Evolutionary conservation across 2,888 invertebrate genomes (phyloP), one percentile per base, ranked within the genome.

Genomic region (Dynastes tityus): DNA sequence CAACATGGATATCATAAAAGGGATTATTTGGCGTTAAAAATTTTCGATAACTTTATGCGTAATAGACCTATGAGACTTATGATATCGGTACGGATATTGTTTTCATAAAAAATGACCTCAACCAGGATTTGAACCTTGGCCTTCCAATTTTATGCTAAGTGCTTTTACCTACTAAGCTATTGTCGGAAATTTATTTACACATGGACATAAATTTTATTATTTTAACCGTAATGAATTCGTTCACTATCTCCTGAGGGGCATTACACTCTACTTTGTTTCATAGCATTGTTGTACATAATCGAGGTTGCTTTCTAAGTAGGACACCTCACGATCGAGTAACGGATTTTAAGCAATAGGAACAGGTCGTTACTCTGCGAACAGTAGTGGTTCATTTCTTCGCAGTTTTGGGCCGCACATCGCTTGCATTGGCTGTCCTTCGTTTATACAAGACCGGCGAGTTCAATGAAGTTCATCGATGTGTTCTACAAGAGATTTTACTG

Each of bases 341-440:
- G 83, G 83, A 80, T 80, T 76, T 58, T 29, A 49, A 37, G 53
- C 16, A 51, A 27, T 51, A 68, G 51, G 51, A 63, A 74, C 80
- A 81, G 83, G 83, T 83, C 83, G 82, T 83, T 83, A 83, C 82
- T 75, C 81, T 81, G 82, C 80, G 82, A 81, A 81, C 81, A 81
- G 80, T 80, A 79, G 51, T 37, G 78, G 71, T 53, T 78, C 70
- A 51, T 70, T 74, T 74, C 58, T 74, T 61, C n/a, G 27, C 73
- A 74, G 45, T 74, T 74, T 61, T 61, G 61, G 49, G n/a, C 3
- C 61, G 61, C 11, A 45, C 40, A 22, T 53, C 40, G 58, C 40
- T 51, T 73, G 45, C 27, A 22, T 40, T 61, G 61, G 27, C 61
- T 58, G 61, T 73, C 5, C 49, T 51, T 16, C 22, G 73, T 32